These are phyloP conservation scores for Epizoanthus fatuus DNA, from an alignment of 92 coral and sea anemone species.

Conservation along the genomic window DNA sequence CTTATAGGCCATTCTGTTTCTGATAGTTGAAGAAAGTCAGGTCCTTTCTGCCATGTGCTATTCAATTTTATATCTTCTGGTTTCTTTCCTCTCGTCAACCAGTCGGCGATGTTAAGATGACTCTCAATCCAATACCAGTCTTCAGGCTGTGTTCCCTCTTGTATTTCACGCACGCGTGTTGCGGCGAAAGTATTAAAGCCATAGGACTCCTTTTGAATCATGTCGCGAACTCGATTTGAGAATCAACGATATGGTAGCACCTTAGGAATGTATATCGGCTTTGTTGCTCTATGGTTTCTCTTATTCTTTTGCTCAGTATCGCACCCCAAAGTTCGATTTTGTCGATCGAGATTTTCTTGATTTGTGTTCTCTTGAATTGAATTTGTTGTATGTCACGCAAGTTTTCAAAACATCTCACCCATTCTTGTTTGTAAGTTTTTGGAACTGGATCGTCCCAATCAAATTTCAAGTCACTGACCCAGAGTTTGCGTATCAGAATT, in stretches of 20 bases:
- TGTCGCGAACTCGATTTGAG: neutral
- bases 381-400: too few relatives aligned
- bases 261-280: neutral
- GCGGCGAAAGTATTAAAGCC: neutral
- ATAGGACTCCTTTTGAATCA: neutral
- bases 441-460: constrained; percentile 10
- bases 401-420: constrained; percentile 27
- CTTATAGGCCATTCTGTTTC: constrained; percentile 36
- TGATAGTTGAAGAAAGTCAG: constrained; percentile 25
- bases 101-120: neutral
- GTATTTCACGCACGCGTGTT: neutral
- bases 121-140: neutral
- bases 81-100: constrained; percentile 29
- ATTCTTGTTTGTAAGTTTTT: neutral
- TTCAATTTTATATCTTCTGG: neutral
- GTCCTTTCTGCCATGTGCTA: constrained; percentile 22
- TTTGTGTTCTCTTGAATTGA: too few relatives aligned
- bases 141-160: neutral
- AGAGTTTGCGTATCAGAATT: neutral
- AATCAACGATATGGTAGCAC: neutral
- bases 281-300: neutral
- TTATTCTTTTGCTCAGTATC: neutral
- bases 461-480: neutral
- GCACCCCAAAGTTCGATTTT: neutral
- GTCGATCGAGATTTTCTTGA: neutral